Conservation (phyloP, 2,113 vertebrate genomes). For the Caranx ignobilis region DNA sequence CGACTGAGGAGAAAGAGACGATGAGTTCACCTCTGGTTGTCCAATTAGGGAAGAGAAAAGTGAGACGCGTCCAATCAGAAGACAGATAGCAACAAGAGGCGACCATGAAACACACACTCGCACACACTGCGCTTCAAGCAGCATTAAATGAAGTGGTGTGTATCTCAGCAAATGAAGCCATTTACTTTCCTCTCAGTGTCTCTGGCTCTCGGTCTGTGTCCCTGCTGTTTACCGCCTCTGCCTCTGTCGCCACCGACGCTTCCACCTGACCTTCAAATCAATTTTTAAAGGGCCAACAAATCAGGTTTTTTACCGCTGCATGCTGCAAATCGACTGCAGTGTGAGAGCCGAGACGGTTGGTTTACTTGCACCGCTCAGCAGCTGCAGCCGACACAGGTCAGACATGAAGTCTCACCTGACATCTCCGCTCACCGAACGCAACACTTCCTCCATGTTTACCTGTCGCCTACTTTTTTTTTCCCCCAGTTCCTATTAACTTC, state of each 20-base stretch:
- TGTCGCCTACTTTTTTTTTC: no score
- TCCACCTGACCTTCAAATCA: slow-evolving; percentile 48
- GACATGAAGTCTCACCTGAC: no score
- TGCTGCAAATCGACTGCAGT: not conserved
- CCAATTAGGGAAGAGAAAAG: not conserved
- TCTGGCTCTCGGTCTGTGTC: slow-evolving; percentile 4
- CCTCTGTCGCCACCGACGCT: not conserved
- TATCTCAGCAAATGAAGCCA: slow-evolving; percentile 31
- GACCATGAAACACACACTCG: not conserved
- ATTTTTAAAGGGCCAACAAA: slow-evolving; percentile 46
- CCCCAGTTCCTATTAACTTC: no score
- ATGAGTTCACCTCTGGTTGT: not conserved
- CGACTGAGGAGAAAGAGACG: not conserved
- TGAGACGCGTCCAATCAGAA: slow-evolving; percentile 1
- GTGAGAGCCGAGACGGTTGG: not conserved
- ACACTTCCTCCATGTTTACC: no score
- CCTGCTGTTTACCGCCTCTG: slow-evolving; percentile 21
- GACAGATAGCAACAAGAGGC: slow-evolving; percentile 1
- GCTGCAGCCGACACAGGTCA: no score
- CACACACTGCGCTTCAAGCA: not conserved
- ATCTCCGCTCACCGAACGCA: no score
- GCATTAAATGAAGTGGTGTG: not conserved
- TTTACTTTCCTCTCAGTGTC: slow-evolving; percentile 17
- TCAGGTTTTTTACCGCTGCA: slow-evolving; percentile 24
- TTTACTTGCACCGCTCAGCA: not conserved